These are phyloP conservation scores for Myotis pilosus DNA, from an alignment of 2,797 vertebrate species.

Conservation along the genomic window DNA sequence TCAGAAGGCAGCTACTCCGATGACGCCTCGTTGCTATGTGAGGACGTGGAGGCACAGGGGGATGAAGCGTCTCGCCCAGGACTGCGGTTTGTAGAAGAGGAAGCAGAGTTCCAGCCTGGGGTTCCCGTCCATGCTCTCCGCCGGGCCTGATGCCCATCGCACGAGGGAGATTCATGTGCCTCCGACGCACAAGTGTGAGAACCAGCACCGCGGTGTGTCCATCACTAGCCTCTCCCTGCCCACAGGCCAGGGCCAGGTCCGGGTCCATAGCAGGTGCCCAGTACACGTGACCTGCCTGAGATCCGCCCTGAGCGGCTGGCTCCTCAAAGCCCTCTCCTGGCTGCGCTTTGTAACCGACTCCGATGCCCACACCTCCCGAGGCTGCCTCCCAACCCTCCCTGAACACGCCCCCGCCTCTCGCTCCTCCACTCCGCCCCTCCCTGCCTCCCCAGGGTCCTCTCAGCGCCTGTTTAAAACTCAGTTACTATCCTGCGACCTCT, in stretches of 20 bases:
- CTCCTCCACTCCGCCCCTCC: not conserved
- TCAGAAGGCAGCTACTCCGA: not conserved
- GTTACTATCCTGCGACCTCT: constrained; percentile 34
- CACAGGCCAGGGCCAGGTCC: not conserved
- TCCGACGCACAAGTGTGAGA: not conserved
- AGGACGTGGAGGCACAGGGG: not conserved
- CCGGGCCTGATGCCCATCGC: not conserved
- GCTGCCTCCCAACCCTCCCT: not conserved
- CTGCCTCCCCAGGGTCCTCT: not conserved
- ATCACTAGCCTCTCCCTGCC: not conserved
- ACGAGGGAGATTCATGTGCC: not conserved
- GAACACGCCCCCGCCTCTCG: too few relatives aligned
- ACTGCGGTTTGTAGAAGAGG: not conserved
- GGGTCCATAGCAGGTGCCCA: not conserved
- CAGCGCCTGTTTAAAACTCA: constrained; percentile 47
- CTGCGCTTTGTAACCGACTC: not conserved
- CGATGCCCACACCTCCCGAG: fast-evolving
- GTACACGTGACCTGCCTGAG: not conserved
- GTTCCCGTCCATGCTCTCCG: too few relatives aligned
- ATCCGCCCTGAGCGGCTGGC: fast-evolving
- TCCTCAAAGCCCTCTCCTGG: not conserved
- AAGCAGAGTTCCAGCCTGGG: not conserved
- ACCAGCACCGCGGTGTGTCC: not conserved
- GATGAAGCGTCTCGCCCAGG: not conserved
- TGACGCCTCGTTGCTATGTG: not conserved